Conservation (phyloP, 2,797 vertebrate genomes). For the Parambassis ranga region DNA sequence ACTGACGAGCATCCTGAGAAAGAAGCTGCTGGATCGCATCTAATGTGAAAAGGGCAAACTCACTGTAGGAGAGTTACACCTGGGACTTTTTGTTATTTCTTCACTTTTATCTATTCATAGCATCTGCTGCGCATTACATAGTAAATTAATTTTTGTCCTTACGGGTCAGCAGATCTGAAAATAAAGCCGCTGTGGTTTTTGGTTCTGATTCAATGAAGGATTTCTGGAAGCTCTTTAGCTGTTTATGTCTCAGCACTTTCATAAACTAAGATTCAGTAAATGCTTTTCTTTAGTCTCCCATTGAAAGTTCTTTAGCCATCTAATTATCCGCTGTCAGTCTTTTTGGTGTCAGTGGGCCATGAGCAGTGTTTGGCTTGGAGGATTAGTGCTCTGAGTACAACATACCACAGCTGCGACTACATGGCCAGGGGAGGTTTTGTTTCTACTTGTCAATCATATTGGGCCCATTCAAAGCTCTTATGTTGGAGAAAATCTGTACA, state of each 20-base stretch:
- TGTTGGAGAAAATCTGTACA: no score
- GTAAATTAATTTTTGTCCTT: constrained; percentile 2
- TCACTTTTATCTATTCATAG: constrained; percentile 18
- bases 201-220: not conserved
- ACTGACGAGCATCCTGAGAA: constrained; percentile 32
- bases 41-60: constrained; percentile 43
- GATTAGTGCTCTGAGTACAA: constrained; percentile 14
- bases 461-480: not conserved
- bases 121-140: constrained; percentile 10
- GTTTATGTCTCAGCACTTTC: not conserved
- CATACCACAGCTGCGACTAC: constrained; percentile 1
- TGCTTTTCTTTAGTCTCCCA: not conserved
- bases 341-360: not conserved
- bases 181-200: not conserved
- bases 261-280: not conserved
- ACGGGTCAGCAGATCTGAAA: not conserved
- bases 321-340: constrained; percentile 22
- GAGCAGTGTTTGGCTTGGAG: constrained; percentile 8
- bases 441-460: constrained; percentile 22
- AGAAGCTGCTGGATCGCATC: constrained; percentile 44
- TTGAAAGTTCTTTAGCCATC: constrained; percentile 4
- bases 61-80: constrained; percentile 20
- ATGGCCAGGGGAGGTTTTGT: constrained; percentile 4
- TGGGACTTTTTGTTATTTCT: constrained; percentile 15
- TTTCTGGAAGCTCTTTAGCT: not conserved